Base-by-base conservation (phyloP, 2,797 vertebrate species). In the Poeciliopsis paucimaculata region DNA sequence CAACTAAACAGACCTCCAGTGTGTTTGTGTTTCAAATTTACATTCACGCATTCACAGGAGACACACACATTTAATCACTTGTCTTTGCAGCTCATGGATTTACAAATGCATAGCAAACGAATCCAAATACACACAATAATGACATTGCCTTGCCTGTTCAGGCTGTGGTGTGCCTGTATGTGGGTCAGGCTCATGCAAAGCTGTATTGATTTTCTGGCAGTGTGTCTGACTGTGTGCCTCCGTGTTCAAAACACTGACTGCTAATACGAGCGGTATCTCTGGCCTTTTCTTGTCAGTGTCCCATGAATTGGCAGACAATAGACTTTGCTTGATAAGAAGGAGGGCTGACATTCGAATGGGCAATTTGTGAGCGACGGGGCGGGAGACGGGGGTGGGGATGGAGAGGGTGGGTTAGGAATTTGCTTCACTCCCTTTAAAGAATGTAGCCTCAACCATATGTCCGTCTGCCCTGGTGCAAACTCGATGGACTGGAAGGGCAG, bases 181-280 rank as follows among this genome's bases (percentile, higher is more conserved):
- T 96, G 94, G 96, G 96, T 96, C 95, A 96, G 90, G 84, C 88
- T 87, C 86, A 92, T 93, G 92, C 94, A 94, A 95, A 95, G 94
- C 94, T 90, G 79, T 96, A 96, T 96, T 94, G 96, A 96, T 96
- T 96, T 96, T 94, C 90, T 82, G 89, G 84, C 83, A 85, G 84
- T 87, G 88, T 79, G 91, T 94, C 92, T 88, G 91, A 86, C 88
- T 90, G 84, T 90, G 87, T 86, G 89, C 86, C 77, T 82, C 91
- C 82, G 66, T 83, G 91, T 92, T 86, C 82, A 84, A 93, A 91
- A 93, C 83, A 84, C 88, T 88, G 86, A 88, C 84, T 82, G 82
- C 92, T 89, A 93, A 94, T 91, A 91, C 70, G 78, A 88, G 57
- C 91, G 90, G 89, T 84, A 80, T 83, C 82, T 75, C 90, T 83